A percentile compares a stretch with the other conserved stretches of the same genome.
phyloP scores from a whole-genome alignment of 2,113 vertebrate species.

The Cranoglanis bouderius region DNA sequence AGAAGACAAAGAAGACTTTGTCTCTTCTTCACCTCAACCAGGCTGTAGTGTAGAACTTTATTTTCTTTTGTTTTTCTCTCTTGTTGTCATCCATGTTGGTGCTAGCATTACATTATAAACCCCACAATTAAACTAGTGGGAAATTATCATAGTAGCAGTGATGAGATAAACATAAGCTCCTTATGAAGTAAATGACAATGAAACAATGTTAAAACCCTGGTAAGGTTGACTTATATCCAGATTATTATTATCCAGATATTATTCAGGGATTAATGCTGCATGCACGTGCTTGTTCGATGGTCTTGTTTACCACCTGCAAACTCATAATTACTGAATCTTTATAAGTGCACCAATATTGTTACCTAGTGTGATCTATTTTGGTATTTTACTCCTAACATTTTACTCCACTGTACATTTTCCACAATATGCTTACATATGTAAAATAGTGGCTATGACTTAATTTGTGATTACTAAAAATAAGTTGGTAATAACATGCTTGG shows the following conservation, averaged over 20 bases:
- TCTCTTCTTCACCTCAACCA: constrained; percentile 6
- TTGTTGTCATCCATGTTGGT: neutral
- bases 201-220: neutral
- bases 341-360: neutral
- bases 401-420: neutral
- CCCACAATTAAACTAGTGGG: neutral
- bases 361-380: neutral
- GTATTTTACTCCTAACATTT: neutral
- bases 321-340: neutral
- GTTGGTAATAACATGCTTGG: neutral
- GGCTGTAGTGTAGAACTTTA: neutral
- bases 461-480: neutral
- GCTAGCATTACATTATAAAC: neutral
- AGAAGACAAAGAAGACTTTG: neutral
- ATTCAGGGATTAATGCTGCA: neutral
- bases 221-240: neutral
- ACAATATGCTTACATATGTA: neutral
- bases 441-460: neutral
- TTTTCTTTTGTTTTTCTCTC: neutral
- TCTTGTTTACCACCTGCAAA: neutral
- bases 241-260: neutral
- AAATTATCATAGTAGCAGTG: neutral
- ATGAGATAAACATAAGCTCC: neutral
- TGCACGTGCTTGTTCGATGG: neutral
- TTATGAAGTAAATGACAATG: neutral